Evolutionary conservation across 2,113 vertebrate species (phyloP).

Genomic region (Puntigrus tetrazona): DNA sequence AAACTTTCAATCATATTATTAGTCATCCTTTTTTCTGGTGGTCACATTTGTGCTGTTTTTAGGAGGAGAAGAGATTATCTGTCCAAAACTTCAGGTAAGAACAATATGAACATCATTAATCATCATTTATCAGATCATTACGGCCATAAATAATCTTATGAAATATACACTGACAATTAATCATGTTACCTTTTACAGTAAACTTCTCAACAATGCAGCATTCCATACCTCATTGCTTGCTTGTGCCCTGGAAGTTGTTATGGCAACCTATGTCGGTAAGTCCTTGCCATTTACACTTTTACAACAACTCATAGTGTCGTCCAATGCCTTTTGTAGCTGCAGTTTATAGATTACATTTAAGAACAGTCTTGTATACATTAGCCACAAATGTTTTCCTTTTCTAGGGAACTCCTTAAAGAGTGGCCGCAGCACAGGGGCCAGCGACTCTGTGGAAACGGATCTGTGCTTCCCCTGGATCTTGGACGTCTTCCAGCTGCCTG

Average conservation of each 20-base stretch:
- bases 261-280: slow-evolving; percentile 94
- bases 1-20: neutral
- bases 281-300: neutral
- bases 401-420: slow-evolving; percentile 83
- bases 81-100: slow-evolving; percentile 96
- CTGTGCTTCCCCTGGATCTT: slow-evolving; percentile 97
- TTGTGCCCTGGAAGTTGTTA: slow-evolving; percentile 93
- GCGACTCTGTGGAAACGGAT: slow-evolving; percentile 75
- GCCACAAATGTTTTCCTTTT: slow-evolving; percentile 35
- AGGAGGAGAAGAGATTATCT: slow-evolving; percentile 96
- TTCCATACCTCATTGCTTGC: slow-evolving; percentile 95
- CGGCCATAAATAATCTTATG: neutral
- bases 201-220: slow-evolving; percentile 87
- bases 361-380: neutral
- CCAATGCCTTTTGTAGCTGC: neutral
- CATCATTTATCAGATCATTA: neutral
- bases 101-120: slow-evolving; percentile 29
- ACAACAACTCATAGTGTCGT: neutral
- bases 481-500: slow-evolving; percentile 84
- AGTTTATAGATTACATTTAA: neutral
- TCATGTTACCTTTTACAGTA: slow-evolving; percentile 80
- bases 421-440: slow-evolving; percentile 46
- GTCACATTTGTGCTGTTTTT: neutral
- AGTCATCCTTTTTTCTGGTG: neutral
- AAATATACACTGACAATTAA: neutral